These are phyloP conservation scores for Melitaea athalia DNA, from an alignment of 2,888 invertebrate genomes.

Conservation along the genomic window DNA sequence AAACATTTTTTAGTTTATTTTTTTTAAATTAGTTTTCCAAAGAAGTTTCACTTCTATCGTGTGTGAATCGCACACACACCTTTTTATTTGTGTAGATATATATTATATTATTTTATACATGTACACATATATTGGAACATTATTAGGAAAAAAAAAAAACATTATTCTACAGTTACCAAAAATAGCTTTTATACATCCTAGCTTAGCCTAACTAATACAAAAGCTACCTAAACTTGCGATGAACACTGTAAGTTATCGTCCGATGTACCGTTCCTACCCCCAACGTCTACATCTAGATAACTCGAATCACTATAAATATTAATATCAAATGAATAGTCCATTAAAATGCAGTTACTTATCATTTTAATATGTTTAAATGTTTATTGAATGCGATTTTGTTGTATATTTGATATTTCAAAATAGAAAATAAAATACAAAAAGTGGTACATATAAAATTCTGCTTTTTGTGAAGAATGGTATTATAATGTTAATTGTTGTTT, in stretches of 20 bases:
- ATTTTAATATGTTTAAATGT: neutral
- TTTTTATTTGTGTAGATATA: too few relatives aligned
- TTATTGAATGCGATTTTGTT: neutral
- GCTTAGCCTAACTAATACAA: neutral
- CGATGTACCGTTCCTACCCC: conserved; percentile 38
- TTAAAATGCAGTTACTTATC: neutral
- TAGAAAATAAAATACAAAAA: too few relatives aligned
- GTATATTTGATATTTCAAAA: neutral
- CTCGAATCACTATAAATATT: conserved; percentile 24
- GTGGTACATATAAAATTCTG: too few relatives aligned
- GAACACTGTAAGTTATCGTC: conserved; percentile 19
- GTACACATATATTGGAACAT: too few relatives aligned
- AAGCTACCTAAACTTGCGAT: conserved; percentile 27
- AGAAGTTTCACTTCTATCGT: too few relatives aligned
- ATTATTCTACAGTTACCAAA: neutral
- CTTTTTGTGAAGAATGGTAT: too few relatives aligned
- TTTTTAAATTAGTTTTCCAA: too few relatives aligned
- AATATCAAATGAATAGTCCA: conserved; percentile 3
- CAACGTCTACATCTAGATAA: conserved; percentile 27
- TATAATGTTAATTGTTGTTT: too few relatives aligned
- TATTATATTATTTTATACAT: too few relatives aligned
- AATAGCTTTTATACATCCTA: neutral
- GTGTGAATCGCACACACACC: too few relatives aligned
- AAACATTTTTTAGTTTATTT: too few relatives aligned
- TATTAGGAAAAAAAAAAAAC: too few relatives aligned